phyloP scores from a whole-genome alignment of 1,140 invertebrate genomes.

The Drosophila sucinea region DNA sequence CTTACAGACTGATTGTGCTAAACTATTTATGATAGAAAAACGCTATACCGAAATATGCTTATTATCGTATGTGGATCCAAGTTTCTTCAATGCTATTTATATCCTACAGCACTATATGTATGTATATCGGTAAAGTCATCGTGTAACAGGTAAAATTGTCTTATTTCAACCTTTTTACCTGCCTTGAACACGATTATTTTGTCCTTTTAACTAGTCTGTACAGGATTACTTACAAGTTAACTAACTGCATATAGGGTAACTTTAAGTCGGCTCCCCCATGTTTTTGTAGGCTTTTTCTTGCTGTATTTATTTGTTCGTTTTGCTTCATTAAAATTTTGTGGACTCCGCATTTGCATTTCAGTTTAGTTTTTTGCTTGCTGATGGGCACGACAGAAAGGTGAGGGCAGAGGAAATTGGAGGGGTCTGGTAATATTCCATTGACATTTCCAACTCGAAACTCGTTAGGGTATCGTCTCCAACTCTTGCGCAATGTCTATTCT shows the following conservation, averaged over 20 bases:
- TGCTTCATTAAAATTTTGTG: constrained; percentile 48
- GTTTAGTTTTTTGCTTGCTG: constrained; percentile 7
- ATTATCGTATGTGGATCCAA: no score
- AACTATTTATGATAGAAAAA: no score
- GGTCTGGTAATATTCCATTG: constrained; percentile 57
- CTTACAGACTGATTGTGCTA: no score
- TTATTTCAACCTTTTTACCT: no score
- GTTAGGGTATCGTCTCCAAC: constrained; percentile 20
- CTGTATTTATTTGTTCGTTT: constrained; percentile 15
- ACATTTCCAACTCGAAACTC: constrained; percentile 43
- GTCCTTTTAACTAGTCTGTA: no score
- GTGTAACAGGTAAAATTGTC: no score
- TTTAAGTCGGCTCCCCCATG: background rate
- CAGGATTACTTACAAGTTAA: no score
- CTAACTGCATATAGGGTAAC: background rate
- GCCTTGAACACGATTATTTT: no score
- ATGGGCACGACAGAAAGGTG: background rate
- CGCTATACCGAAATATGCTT: no score
- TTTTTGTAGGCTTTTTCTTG: background rate
- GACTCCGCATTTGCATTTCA: constrained; percentile 60
- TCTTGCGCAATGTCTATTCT: constrained; percentile 30
- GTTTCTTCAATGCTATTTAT: no score
- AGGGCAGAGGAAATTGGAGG: background rate
- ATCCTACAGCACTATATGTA: no score
- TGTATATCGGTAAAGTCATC: no score